Evolutionary conservation across 2,113 vertebrate genomes (phyloP), one percentile per base, ranked within the genome.

Genomic region (Chaenocephalus aceratus): DNA sequence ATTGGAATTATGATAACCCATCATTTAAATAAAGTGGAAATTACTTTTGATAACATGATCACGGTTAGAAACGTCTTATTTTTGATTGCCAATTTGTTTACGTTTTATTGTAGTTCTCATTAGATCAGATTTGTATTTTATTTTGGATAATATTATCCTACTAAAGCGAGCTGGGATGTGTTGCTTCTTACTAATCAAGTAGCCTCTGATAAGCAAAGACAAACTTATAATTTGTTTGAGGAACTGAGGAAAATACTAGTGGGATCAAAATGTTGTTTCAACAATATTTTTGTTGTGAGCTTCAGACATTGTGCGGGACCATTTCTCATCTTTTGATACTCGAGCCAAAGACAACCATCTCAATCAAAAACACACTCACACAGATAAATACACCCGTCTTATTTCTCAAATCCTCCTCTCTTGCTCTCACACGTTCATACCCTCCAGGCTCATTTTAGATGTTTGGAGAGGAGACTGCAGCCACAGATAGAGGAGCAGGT

Each of bases 401-500:
- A 66, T 36, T 46, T 45, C 48, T 52, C 45, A 72, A 68, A 66
- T 62, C 48, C 51, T 53, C 21, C 23, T 57, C 49, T 72, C 57
- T 61, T 62, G 66, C 56, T 48, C 45, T 57, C 77, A 67, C 65
- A 79, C 75, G 68, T 72, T 59, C 26, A 59, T 71, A 90, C 79
- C 83, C 86, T 88, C 58, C 61, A 72, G 85, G 76, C 84, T 91
- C 75, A 82, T 92, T 90, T 92, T 85, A 73, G 84, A 79, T 86
- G 88, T 91, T 89, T 88, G 84, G 91, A 86, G 68, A 78, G 84
- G 79, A 83, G 80, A 49, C 79, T 90, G 88, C 83, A 91, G 79
- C 86, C 69, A 81, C 82, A 84, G 90, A 92, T 85, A 91, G 82
- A 91, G 82, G 91, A 95, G 94, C 93, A 95, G 93, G 93, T 95